Conservation (phyloP, 2,797 vertebrate genomes). For the Anomalospiza imberbis region DNA sequence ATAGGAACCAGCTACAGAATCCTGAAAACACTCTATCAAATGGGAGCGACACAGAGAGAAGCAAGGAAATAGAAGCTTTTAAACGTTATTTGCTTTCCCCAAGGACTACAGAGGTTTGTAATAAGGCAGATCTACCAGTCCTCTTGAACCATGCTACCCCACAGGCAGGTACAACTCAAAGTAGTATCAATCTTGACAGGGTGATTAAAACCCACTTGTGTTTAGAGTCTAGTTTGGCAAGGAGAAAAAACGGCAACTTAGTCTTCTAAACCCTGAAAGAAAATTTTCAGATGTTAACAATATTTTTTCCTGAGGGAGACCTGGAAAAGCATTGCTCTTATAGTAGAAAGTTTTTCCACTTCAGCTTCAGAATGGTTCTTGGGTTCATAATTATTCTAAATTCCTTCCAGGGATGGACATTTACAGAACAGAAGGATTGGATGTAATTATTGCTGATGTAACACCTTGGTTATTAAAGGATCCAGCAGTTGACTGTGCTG, state of each 20-base stretch:
- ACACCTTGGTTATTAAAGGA: not conserved
- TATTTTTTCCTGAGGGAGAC: not conserved
- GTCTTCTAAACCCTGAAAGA: not conserved
- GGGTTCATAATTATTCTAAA: not conserved
- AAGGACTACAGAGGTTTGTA: not conserved
- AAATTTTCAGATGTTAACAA: not conserved
- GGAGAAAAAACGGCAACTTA: not conserved
- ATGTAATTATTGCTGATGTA: not conserved
- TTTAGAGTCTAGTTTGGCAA: not conserved
- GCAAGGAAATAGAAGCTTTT: not conserved
- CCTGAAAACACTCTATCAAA: not conserved
- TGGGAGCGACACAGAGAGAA: not conserved
- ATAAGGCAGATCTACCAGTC: not conserved
- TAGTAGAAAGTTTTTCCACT: not conserved
- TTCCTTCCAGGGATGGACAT: not conserved
- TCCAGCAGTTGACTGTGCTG: not conserved
- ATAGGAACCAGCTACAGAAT: not conserved
- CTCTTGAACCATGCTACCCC: not conserved
- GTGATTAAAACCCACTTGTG: not conserved
- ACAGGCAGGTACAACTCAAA: not conserved
- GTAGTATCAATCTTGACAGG: not conserved
- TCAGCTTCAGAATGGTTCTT: not conserved
- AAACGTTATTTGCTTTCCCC: not conserved
- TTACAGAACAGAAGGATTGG: not conserved
- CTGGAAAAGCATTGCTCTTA: not conserved